Base-by-base conservation (phyloP, 2,888 invertebrate genomes). In the Sisyra nigra region DNA sequence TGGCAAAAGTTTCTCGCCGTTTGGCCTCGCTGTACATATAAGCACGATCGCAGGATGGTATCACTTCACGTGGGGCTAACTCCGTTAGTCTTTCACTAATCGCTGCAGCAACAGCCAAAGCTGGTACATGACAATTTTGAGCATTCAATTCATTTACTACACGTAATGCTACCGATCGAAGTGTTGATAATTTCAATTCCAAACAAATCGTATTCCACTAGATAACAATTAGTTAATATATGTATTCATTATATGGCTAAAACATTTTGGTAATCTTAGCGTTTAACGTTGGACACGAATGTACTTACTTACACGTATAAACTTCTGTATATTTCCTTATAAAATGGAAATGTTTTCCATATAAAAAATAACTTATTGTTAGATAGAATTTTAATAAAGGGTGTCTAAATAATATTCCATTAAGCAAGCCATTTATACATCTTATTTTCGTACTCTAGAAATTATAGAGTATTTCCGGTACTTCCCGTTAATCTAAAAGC, bases 201-300 rank as follows among this genome's bases (percentile, higher is more conserved):
- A 92, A 61, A 52, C 86, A 87, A 49, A 92, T 82, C 49, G 88
- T 88, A 55, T 85, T 87, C 92, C 92, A 92, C 91, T 92, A 63
- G 31, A 69, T 67, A 50, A 48, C 44, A 55, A 37, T 14, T n/a
- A n/a, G 9, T 14, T 18, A 18, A 17, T 15, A 9, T 17, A 37
- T 17, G 3, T 33, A 6, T 6, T 33, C 5, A 33, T 24, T 24
- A 3, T 24, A 7, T 24, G 24, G 7, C 7, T 24, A 24, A 24
- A 24, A 24, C 3, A 24, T 24, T n/a, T n/a, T n/a, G n/a, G n/a
- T n/a, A n/a, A n/a, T n/a, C n/a, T n/a, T n/a, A n/a, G n/a, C n/a
- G n/a, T n/a, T n/a, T n/a, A n/a, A n/a, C n/a, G n/a, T n/a, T n/a
- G n/a, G n/a, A n/a, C n/a, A n/a, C n/a, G n/a, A n/a, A n/a, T n/a